Evolutionary conservation across 2,888 invertebrate genomes (phyloP), one percentile per base, ranked within the genome.

Genomic region (Pandemis corylana): DNA sequence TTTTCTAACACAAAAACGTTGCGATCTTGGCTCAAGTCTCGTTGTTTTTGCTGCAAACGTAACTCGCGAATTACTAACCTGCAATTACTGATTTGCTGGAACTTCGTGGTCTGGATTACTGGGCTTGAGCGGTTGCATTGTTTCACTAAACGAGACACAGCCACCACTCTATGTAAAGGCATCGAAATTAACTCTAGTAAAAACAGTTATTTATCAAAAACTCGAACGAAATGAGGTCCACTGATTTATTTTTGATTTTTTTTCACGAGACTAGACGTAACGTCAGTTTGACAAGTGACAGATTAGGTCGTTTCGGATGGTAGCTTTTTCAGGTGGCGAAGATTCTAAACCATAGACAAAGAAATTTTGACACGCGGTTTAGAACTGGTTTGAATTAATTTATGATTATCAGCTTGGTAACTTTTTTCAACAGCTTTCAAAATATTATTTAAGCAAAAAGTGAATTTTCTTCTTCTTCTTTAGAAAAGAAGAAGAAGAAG

Each of bases 141-240:
- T 68, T 85, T 53, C 10, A 87, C 72, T 71, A 85, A 75, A 53
- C 78, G 86, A 28, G 90, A 84, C 53, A 86, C 59, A 20, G 85
- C 77, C 62, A 83, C 78, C 74, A 90, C 80, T 80, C 84, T 87
- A 75, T 84, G 83, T 61, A 90, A 80, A 79, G 85, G 66, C 74
- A 75, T 75, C 66, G 61, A 70, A 67, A 67, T 62, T 67, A 7
- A 53, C n/a, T 13, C 41, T 67, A 20, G 51, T 9, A 70, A 42
- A 41, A 41, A 69, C 59, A 42, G n/a, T 51, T 68, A 15, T 36
- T 12, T 51, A 61, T 66, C 42, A 67, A 67, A 46, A 72, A 66
- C 56, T 41, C 15, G 6, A 42, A 49, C 42, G 5, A 4, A 61
- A 46, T 12, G 59, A 46, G 67, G 64, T 71, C 10, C 13, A 62